phyloP scores from a whole-genome alignment of 2,888 invertebrate species.

The Sminthurinus aureus region DNA sequence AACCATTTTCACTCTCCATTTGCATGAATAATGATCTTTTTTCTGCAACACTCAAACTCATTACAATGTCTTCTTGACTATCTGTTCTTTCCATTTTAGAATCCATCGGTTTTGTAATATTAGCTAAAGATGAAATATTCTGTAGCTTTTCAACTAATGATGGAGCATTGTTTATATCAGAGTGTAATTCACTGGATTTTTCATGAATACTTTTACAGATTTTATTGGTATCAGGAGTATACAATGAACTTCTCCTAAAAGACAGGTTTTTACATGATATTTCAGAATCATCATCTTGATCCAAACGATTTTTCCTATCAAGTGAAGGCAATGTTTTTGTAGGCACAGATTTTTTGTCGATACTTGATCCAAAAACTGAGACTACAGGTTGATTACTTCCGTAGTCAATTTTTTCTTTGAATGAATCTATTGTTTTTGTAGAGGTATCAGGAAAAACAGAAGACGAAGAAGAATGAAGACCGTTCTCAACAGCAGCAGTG shows the following conservation, averaged over 20 bases:
- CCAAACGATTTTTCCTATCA: slow-evolving; percentile 11
- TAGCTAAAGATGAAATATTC: neutral
- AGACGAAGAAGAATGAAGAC: slow-evolving; percentile 19
- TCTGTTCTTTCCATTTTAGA: slow-evolving; percentile 36
- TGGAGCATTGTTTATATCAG: neutral
- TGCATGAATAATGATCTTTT: slow-evolving; percentile 49
- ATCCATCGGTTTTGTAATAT: neutral
- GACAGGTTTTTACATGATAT: too few species aligned
- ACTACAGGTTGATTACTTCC: slow-evolving; percentile 10
- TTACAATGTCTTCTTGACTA: slow-evolving; percentile 42
- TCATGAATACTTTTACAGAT: neutral
- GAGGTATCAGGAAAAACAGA: neutral
- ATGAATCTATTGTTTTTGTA: slow-evolving; percentile 5
- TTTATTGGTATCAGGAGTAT: too few species aligned
- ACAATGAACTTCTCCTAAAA: slow-evolving; percentile 14
- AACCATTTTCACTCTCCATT: slow-evolving; percentile 40
- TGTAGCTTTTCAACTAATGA: neutral
- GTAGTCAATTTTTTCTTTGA: slow-evolving; percentile 5
- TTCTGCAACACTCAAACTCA: slow-evolving; percentile 48
- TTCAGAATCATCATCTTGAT: neutral
- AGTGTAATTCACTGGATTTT: neutral
- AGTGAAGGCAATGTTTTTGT: neutral
- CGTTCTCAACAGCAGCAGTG: slow-evolving; percentile 29
- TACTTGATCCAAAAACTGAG: slow-evolving; percentile 15
- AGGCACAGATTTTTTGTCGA: slow-evolving; percentile 14